Evolutionary conservation across 2,113 vertebrate genomes (phyloP), one percentile per base, ranked within the genome.

Genomic region (Pseudonaja textilis): DNA sequence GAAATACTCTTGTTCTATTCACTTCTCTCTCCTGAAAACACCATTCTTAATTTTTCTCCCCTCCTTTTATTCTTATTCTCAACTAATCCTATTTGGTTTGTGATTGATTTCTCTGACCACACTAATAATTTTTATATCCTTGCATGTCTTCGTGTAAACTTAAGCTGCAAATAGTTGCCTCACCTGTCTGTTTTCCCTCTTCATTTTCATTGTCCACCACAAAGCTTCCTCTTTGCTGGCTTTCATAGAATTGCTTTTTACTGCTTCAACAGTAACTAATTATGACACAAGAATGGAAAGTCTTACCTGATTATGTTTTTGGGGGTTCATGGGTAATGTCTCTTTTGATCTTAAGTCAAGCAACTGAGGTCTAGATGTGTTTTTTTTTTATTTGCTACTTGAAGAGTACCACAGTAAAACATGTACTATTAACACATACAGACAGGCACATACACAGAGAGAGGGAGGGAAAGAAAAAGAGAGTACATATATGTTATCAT

Each of bases 241-340:
- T 54, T 64, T 12, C 64, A 7, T 92, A 29, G 47, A 16, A 88
- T 55, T 39, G 12, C 59, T 55, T 88, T 69, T 88, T 42, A 8
- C 23, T 69, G 47, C 91, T 88, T 47, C 57, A 47, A 26, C 50
- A 55, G 14, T 88, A 16, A 74, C 25, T 74, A 6, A 87, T 50
- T n/a, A 87, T 34, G 45, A 18, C 18, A 50, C 42, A 88, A 85
- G 25, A 87, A 34, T 91, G 55, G n/a, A 88, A 54, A 69, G 61
- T 88, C 91, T 88, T 92, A 92, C 91, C 86, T 55, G 23, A 88
- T 69, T 12, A 45, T 91, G 61, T 59, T 88, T 91, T 89, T 59
- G 26, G n/a, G n/a, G n/a, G 47, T 50, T 16, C 45, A 50, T 64
- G n/a, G 87, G 64, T 74, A 88, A 92, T 74, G 59, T 92, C 59